A percentile compares a stretch with the other conserved stretches of the same genome.
phyloP scores from a whole-genome alignment of 2,888 invertebrate species.

The Timema podura region DNA sequence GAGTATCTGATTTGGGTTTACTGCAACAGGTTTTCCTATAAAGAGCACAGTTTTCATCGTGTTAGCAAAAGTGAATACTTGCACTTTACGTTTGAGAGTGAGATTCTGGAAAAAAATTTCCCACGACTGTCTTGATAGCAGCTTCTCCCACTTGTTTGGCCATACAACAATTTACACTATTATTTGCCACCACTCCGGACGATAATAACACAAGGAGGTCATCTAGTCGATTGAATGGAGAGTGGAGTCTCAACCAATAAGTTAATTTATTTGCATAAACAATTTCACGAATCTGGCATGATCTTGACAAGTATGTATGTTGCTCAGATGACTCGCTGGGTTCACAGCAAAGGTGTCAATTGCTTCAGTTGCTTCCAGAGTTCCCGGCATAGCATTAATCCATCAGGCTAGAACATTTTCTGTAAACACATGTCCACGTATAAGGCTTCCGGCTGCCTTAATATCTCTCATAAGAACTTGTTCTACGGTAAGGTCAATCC shows the following conservation, averaged over 20 bases:
- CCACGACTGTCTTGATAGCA: conserved; percentile 6
- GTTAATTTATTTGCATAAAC: conserved; percentile 4
- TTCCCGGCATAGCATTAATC: conserved; percentile 11
- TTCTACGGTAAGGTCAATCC: not conserved
- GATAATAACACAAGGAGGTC: conserved; percentile 9
- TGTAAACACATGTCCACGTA: not conserved
- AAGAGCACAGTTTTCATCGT: no score
- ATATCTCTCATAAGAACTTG: not conserved
- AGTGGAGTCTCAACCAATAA: conserved; percentile 2
- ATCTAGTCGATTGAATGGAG: not conserved
- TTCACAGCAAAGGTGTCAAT: not conserved
- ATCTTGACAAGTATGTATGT: conserved; percentile 15
- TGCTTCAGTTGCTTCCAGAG: conserved; percentile 7
- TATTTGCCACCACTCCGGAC: not conserved
- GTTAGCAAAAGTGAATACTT: conserved; percentile 5
- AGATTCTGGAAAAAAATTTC: not conserved
- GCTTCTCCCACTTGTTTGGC: not conserved
- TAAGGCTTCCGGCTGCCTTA: not conserved
- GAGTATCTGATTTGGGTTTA: no score
- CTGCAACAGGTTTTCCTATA: no score
- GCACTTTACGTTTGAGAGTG: conserved; percentile 8
- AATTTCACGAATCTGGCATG: not conserved
- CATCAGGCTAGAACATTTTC: conserved; percentile 7
- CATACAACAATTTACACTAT: not conserved
- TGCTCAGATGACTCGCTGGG: not conserved